Evolutionary conservation across 2,113 vertebrate species (phyloP).

Genomic region (Oncorhynchus gorbuscha): DNA sequence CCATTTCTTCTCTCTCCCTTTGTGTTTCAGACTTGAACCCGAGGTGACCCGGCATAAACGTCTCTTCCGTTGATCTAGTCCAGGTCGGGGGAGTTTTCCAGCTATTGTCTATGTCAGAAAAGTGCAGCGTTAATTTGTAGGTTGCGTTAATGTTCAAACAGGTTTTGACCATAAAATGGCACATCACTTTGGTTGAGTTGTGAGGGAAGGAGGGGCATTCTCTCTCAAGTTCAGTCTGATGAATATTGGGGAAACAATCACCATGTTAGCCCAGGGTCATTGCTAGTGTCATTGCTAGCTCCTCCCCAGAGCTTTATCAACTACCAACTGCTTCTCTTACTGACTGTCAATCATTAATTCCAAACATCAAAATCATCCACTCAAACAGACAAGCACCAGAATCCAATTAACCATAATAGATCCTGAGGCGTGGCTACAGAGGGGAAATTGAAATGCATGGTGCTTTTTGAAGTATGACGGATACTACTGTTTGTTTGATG

Average conservation of each 20-base stretch:
- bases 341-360: conserved; percentile 3
- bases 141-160: not conserved
- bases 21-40: not conserved
- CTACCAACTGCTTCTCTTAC: not conserved
- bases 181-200: too few relatives aligned
- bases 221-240: not conserved
- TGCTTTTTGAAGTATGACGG: conserved; percentile 11
- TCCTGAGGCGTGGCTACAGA: conserved; percentile 3
- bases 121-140: not conserved
- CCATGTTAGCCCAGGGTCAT: not conserved
- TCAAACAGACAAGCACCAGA: conserved; percentile 13
- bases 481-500: conserved; percentile 21
- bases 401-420: conserved; percentile 37
- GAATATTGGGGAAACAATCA: conserved; percentile 5
- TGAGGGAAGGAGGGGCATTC: not conserved
- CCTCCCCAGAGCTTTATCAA: too few relatives aligned
- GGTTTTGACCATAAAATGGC: too few relatives aligned
- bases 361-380: conserved; percentile 16
- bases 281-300: not conserved
- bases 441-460: conserved; percentile 12
- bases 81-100: not conserved
- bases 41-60: not conserved
- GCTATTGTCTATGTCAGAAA: conserved; percentile 25
- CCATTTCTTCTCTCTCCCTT: not conserved
- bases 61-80: conserved; percentile 1